Conservation (phyloP, 1,140 invertebrate species). For the Mya arenaria region DNA sequence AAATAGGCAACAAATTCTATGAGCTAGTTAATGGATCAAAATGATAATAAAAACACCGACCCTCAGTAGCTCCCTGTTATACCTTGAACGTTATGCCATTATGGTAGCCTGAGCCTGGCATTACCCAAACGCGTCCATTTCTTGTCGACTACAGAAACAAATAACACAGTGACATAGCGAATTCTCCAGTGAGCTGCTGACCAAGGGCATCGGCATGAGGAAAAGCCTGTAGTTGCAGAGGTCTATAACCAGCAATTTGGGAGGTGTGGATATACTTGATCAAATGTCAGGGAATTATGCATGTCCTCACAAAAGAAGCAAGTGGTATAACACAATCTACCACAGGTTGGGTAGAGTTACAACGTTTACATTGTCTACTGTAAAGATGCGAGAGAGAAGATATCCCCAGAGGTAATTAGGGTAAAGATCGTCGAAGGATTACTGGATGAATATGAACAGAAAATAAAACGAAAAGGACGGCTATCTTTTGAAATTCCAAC, state of each 20-base stretch:
- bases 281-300: conserved; percentile 4
- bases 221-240: conserved; percentile 36
- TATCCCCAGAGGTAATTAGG: background rate
- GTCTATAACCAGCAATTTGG: conserved; percentile 37
- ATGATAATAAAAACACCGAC: too few species aligned
- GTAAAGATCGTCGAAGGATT: too few species aligned
- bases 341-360: background rate
- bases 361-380: conserved; percentile 1
- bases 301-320: conserved; percentile 14
- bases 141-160: background rate
- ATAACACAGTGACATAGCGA: conserved; percentile 1
- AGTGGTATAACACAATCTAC: conserved; percentile 25
- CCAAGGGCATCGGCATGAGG: background rate
- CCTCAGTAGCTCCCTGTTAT: too few species aligned
- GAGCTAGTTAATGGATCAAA: too few species aligned
- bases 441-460: too few species aligned
- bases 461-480: too few species aligned
- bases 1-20: too few species aligned
- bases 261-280: conserved; percentile 30
- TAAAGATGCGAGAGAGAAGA: background rate
- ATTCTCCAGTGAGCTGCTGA: background rate
- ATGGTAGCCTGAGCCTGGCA: conserved; percentile 39
- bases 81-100: too few species aligned
- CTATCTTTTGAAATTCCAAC: too few species aligned
- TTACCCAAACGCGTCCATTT: conserved; percentile 19